Evolutionary conservation across 2,888 invertebrate species (phyloP), one percentile per base, ranked within the genome.

Genomic region (Embidobia sp.): DNA sequence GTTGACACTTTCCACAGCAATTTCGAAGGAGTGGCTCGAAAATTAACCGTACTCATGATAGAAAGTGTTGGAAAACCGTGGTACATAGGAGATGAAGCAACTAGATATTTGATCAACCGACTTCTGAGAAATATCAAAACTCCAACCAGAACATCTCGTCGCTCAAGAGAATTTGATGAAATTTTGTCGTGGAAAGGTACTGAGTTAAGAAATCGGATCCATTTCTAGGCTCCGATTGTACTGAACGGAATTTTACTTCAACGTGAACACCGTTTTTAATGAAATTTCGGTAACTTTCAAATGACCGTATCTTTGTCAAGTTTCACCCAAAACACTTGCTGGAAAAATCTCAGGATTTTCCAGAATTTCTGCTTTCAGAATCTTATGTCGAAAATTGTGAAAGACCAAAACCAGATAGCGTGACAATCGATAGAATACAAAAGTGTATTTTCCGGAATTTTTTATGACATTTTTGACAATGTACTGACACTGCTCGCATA

Each of bases 181-280:
- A 2, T 4, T 13, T 13, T 27, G 2, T 19, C 11, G 0, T 70
- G 66, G 76, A 76, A 70, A 49, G 63, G 63, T 6, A 22, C 49
- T 8, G 76, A 76, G 49, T 70, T 51, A 51, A 42, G 63, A 27
- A 76, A 77, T 22, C 72, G 40, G 18, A 4, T 72, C 4, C n/a
- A 66, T 8, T 72, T 27, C 27, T 77, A 61, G 16, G 64, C 42
- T 11, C 31, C 64, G 2, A 13, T 10, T 2, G 51, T 35, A 37
- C 37, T 64, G 0, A 8, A 35, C 0, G 35, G 48, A 16, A 29
- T 63, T 6, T 37, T 55, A 7, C 10, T 3, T 1, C 2, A 0
- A 26, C 7, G 1, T 3, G 26, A 51, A 1, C 26, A 46, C 11
- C 1, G 0, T 3, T 44, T 4, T 35, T 55, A 13, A 16, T 44